Evolutionary conservation across 2,113 vertebrate species (phyloP).

Genomic region (Pygoscelis antarcticus): DNA sequence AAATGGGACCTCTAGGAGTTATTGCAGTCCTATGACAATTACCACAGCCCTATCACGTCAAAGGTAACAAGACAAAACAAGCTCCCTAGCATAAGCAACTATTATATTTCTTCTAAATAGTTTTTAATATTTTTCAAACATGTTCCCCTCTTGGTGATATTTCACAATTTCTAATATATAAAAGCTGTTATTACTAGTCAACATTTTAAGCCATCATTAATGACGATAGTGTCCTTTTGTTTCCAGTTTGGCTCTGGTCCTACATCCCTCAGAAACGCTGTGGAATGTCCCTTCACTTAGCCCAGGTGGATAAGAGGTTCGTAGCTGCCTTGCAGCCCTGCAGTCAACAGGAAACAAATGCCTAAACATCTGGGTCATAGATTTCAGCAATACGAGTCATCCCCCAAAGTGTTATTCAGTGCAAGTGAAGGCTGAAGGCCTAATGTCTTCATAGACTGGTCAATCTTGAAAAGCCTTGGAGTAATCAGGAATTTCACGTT

Average conservation of each 20-base stretch:
- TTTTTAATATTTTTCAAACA: background rate
- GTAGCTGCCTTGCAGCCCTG: background rate
- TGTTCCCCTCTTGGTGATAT: background rate
- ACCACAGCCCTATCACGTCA: background rate
- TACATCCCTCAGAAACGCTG: background rate
- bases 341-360: background rate
- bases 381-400: background rate
- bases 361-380: background rate
- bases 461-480: background rate
- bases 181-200: background rate
- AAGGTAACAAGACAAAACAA: background rate
- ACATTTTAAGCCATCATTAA: background rate
- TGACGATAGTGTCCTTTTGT: background rate
- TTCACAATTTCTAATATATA: background rate
- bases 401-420: background rate
- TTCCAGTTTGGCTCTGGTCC: background rate
- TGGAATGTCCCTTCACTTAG: background rate
- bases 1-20: background rate
- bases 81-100: background rate
- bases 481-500: background rate
- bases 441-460: background rate
- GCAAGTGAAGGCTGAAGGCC: background rate
- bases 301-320: background rate
- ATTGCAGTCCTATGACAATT: background rate
- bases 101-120: background rate